A percentile compares a stretch with the other conserved stretches of the same genome.
Evolutionary conservation across 2,888 invertebrate species (phyloP).

Genomic region (Adelognathus sp.): DNA sequence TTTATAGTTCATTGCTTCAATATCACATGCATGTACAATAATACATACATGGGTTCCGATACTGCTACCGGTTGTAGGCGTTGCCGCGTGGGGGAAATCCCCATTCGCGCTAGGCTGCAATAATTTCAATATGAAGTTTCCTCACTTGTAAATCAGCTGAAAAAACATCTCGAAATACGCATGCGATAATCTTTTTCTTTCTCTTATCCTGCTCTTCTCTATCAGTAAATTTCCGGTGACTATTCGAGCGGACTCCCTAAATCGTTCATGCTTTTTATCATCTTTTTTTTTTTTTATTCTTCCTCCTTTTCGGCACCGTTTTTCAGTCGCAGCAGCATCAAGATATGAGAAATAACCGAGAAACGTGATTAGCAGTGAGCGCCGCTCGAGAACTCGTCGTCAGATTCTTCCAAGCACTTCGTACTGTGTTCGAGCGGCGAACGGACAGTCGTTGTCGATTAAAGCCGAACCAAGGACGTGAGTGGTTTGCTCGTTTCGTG

Average conservation of each 20-base stretch:
- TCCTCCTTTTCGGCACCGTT: background rate
- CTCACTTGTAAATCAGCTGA: background rate
- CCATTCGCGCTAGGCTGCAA: background rate
- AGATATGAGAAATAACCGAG: background rate
- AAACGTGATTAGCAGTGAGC: background rate
- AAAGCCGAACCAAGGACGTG: constrained; percentile 53
- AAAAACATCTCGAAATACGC: background rate
- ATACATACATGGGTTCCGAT: background rate
- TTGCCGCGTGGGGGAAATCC: background rate
- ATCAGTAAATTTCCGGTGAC: background rate
- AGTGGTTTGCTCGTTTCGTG: constrained; percentile 33
- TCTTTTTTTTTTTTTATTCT: background rate
- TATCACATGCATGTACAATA: background rate
- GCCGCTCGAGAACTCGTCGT: background rate
- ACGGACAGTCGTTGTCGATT: constrained; percentile 23
- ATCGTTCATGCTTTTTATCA: background rate
- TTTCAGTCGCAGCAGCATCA: background rate
- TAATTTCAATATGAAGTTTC: constrained; percentile 4
- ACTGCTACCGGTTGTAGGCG: background rate
- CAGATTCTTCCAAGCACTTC: constrained; percentile 5
- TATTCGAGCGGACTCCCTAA: background rate
- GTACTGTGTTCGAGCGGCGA: constrained; percentile 7
- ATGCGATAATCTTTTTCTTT: background rate
- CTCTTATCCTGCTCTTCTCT: background rate
- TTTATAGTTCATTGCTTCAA: background rate